These are phyloP conservation scores for Meghimatium bilineatum DNA, from an alignment of 2,888 invertebrate species.

Conservation along the genomic window DNA sequence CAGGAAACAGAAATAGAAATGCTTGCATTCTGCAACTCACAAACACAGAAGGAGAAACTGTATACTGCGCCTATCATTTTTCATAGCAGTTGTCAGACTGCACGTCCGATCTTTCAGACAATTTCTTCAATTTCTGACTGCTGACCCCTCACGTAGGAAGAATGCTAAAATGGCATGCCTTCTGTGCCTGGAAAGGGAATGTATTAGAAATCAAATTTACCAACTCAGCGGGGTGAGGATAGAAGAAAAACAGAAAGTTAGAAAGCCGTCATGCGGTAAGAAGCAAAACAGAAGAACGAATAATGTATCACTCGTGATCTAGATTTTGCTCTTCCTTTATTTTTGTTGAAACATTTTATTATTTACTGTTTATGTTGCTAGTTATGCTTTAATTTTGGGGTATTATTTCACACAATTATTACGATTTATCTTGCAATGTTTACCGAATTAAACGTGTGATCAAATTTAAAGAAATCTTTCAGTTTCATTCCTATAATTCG, in stretches of 20 bases:
- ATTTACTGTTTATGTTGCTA: too few species aligned
- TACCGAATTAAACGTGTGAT: too few species aligned
- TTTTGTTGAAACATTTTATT: too few species aligned
- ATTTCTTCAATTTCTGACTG: conserved; percentile 2
- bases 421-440: too few species aligned
- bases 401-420: too few species aligned
- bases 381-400: too few species aligned
- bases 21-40: neutral
- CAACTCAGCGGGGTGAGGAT: neutral
- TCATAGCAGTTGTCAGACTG: neutral
- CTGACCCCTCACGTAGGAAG: neutral
- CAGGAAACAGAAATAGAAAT: neutral
- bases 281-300: too few species aligned
- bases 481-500: too few species aligned
- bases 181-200: neutral
- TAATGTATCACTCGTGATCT: too few species aligned
- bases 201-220: neutral
- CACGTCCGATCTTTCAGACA: neutral
- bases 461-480: too few species aligned
- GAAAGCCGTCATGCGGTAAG: too few species aligned
- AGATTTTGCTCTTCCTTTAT: too few species aligned
- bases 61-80: neutral
- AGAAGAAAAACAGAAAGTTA: neutral
- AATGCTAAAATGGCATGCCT: neutral
- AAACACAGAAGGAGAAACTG: neutral